Conservation (phyloP, 2,113 vertebrate species). For the Eurypyga helias region DNA sequence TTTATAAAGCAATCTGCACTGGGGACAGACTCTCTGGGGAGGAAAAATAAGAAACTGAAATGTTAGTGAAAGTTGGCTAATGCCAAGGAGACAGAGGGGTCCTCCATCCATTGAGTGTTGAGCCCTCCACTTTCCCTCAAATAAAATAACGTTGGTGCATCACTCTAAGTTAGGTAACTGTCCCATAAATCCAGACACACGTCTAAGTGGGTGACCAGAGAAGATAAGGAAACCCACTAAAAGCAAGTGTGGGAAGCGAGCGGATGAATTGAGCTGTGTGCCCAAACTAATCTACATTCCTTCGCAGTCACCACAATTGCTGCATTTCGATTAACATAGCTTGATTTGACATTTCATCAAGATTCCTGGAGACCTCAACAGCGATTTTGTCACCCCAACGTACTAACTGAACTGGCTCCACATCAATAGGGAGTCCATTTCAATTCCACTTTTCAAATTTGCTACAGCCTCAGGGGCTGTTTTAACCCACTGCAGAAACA, state of each 20-base stretch:
- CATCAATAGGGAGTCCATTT: slow-evolving; percentile 28
- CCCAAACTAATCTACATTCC: slow-evolving; percentile 13
- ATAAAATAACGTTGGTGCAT: background rate
- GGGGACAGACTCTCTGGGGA: background rate
- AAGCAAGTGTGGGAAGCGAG: background rate
- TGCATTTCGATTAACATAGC: background rate
- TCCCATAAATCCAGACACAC: background rate
- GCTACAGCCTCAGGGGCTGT: background rate
- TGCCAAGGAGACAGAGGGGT: background rate
- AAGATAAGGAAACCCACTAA: background rate
- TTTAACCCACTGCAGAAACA: background rate
- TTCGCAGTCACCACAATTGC: background rate
- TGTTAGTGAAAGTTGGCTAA: background rate
- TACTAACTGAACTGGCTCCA: background rate
- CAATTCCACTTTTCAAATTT: slow-evolving; percentile 8
- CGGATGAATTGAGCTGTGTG: background rate
- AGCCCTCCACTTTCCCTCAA: background rate
- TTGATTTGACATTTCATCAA: slow-evolving; percentile 23
- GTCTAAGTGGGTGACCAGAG: background rate
- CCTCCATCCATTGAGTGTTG: background rate
- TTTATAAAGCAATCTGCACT: background rate
- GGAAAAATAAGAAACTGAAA: background rate
- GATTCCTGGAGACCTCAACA: slow-evolving; percentile 18
- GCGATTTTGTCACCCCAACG: background rate
- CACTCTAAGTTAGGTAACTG: background rate